Conservation (phyloP, 2,113 vertebrate species). For the Onychostoma macrolepis region DNA sequence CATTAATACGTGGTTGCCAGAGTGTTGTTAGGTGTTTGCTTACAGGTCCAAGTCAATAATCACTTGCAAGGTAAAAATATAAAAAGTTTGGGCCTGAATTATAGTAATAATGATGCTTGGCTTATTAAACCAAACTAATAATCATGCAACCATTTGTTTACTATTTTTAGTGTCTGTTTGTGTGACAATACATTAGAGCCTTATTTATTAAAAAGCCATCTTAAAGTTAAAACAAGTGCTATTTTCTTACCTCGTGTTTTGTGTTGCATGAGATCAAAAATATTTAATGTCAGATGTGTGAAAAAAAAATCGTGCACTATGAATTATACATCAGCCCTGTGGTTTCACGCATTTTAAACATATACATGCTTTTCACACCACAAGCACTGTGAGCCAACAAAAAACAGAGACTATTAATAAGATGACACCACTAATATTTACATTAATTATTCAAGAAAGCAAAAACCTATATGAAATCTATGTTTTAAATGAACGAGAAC, state of each 20-base stretch:
- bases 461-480: background rate
- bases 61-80: background rate
- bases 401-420: background rate
- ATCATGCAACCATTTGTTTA: background rate
- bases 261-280: background rate
- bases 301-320: background rate
- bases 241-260: constrained; percentile 8
- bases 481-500: too few species aligned
- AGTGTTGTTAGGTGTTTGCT: background rate
- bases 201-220: background rate
- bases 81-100: background rate
- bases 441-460: background rate
- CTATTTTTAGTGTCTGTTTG: background rate
- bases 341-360: constrained; percentile 17
- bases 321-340: background rate
- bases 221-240: background rate
- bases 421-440: background rate
- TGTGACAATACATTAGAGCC: background rate
- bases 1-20: background rate
- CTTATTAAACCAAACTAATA: background rate
- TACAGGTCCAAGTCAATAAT: background rate
- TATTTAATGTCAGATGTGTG: constrained; percentile 38
- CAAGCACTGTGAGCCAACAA: background rate
- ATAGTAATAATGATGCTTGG: background rate
- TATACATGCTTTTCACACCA: background rate